Evolutionary conservation across 2,888 invertebrate genomes (phyloP).

Genomic region (Pediacus dermestoides): DNA sequence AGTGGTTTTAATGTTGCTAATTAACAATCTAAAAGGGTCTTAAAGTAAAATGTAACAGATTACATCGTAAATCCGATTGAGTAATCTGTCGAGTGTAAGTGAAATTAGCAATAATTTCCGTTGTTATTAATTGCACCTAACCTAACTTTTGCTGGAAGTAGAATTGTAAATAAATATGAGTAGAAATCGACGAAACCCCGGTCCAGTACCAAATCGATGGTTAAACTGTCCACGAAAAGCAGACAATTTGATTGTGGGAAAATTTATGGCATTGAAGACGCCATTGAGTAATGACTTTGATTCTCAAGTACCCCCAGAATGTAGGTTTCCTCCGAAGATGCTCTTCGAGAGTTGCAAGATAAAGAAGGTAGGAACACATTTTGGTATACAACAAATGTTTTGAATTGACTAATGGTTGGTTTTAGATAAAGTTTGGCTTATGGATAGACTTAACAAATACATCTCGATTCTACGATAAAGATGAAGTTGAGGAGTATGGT

Average conservation of each 20-base stretch:
- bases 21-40: no score
- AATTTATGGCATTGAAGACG: conserved; percentile 94
- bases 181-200: conserved; percentile 46
- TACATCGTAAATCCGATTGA: no score
- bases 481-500: conserved; percentile 69
- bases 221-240: conserved; percentile 83
- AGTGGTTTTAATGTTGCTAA: no score
- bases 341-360: conserved; percentile 75
- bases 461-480: conserved; percentile 82
- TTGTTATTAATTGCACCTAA: no score
- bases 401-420: no score
- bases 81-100: no score
- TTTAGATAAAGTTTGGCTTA: conserved; percentile 79
- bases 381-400: no score
- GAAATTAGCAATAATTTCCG: no score
- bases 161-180: conserved; percentile 32
- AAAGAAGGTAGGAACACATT: conserved; percentile 60
- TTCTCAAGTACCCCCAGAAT: conserved; percentile 76
- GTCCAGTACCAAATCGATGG: conserved; percentile 84
- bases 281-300: conserved; percentile 82
- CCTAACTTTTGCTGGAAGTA: neutral
- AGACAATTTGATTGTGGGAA: conserved; percentile 65
- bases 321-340: conserved; percentile 85
- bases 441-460: conserved; percentile 98
- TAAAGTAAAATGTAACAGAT: no score